Base-by-base conservation (phyloP, 2,888 invertebrate species). In the Quadriops clusia region DNA sequence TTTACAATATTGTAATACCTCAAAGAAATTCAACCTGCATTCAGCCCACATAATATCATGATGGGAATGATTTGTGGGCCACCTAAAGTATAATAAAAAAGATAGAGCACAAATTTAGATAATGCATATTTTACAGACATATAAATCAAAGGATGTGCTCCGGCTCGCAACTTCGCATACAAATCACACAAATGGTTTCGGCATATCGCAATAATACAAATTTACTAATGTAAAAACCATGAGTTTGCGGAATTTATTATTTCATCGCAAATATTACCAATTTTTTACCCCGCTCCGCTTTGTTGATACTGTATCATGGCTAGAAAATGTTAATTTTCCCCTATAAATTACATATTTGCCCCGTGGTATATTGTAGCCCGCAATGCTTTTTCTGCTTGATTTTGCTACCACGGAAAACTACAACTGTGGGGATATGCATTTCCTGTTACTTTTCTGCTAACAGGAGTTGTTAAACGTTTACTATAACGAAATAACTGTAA, bases 121-220 rank as follows among this genome's bases (percentile, higher is more conserved):
- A 28, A 53, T 59, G 58, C 57, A 58, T 58, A 58, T 58, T 58
- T 57, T 53, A 57, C 58, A 57, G 59, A 53, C 51, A 43, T 43
- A 55, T 58, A 57, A 55, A 58, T 58, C 58, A 57, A 50, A 54
- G 46, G 49, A 47, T 53, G 55, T 54, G 55, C 50, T 45, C 41
- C 43, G 53, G 48, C 47, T 51, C 44, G 49, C 49, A 51, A 53
- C 51, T 53, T 49, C 45, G 50, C 49, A 49, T 53, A 47, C 48
- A 50, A 52, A 50, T 51, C 47, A 46, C 42, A 44, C 43, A 47
- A 49, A 46, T 49, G 45, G 44, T 43, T 48, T 44, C 45, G 46
- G 45, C 46, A 45, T 46, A 46, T 47, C 45, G 46, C 47, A 47
- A 47, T 47, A 46, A 47, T 47, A 47, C 46, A 46, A 46, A 47